Evolutionary conservation across 2,797 vertebrate species (phyloP).

Genomic region (Scolopax bukidnonensis): DNA sequence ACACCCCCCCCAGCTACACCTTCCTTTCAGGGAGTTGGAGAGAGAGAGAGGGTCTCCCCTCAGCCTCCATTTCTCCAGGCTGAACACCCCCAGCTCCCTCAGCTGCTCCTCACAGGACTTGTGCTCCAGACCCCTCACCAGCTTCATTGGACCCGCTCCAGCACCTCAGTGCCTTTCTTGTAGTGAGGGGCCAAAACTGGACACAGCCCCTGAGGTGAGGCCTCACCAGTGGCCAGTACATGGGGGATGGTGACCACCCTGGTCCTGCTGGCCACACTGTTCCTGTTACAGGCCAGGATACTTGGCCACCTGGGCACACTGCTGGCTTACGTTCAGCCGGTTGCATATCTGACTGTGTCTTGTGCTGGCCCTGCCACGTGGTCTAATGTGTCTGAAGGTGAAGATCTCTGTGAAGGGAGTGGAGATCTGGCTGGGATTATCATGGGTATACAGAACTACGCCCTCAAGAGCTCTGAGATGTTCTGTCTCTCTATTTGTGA

Average conservation of each 20-base stretch:
- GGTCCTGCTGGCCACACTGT: neutral
- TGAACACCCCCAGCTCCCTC: neutral
- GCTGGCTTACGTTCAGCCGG: no score
- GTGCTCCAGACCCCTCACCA: neutral
- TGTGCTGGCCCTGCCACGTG: neutral
- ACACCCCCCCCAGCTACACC: no score
- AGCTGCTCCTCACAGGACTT: neutral
- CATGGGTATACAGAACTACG: no score
- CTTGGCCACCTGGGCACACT: no score
- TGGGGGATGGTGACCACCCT: neutral
- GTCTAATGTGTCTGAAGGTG: neutral
- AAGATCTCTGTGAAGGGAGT: neutral
- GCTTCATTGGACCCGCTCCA: neutral
- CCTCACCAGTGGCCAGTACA: neutral
- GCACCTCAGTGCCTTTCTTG: no score
- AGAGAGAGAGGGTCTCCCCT: no score
- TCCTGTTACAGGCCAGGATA: neutral
- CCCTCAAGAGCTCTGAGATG: neutral
- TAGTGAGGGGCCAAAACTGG: neutral
- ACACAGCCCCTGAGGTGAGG: neutral
- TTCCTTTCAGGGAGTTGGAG: no score
- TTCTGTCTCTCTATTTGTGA: neutral
- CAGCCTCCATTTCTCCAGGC: neutral
- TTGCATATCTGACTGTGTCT: rapidly evolving
- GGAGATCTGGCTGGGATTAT: neutral